Base-by-base conservation (phyloP, 92 coral and sea anemone genomes). In the Zoanthus gigantus region DNA sequence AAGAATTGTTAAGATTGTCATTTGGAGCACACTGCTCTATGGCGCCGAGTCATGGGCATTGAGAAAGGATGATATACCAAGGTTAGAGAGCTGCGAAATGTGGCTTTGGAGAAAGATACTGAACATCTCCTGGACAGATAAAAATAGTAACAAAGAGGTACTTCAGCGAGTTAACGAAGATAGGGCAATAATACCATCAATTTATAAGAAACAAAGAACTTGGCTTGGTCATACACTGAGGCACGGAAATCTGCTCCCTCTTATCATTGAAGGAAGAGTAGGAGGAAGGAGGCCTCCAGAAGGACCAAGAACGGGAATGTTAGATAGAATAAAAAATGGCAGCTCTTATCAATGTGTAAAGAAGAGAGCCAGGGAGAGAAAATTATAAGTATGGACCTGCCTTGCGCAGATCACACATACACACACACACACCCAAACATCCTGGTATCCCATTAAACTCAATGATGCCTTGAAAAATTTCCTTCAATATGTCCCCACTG, bases 1-100 rank as follows among this genome's bases (percentile, higher is more conserved):
- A 45, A 73, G 54, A 73, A 11, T 48, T 76, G 5, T 53, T 30
- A 76, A 76, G 82, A 47, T 37, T 28, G 67, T 53, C 47, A 83
- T 83, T 12, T 83, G 87, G 87, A 83, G 87, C 66, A 73, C 77
- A 47, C 46, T 67, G 42, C 77, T 83, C 13, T 68, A 46, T 83
- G 23, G 23, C 23, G 23, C 23, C 23, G 23, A 23, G 23, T 23
- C 23, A 23, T 23, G 23, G 23, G 23, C 23, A 23, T 23, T 23
- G 23, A 23, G 23, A 23, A 23, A 23, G 23, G 23, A 23, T 23
- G 23, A 23, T 23, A 23, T 23, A 23, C 23, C 23, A 23, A 23
- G 23, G 23, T 23, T 23, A 23, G 23, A 23, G 23, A 23, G 23
- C 23, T 23, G 23, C 23, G 23, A 23, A 23, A 23, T 23, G 23